Percentiles rank a stretch among this genome's conserved stretches.
phyloP scores from a whole-genome alignment of 2,113 vertebrate species.

The Hassar affinis region DNA sequence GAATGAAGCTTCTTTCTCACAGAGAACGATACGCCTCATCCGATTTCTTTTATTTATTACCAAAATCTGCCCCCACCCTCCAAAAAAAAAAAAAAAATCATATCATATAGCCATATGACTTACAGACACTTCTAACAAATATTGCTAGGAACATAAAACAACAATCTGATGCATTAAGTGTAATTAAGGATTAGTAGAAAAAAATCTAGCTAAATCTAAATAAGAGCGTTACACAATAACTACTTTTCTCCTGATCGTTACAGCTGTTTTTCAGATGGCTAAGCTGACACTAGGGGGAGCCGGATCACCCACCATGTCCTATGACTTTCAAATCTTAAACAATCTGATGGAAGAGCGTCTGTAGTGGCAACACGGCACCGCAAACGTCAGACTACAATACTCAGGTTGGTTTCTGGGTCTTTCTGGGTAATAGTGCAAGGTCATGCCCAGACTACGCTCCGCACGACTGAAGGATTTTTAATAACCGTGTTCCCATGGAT shows the following conservation, averaged over 20 bases:
- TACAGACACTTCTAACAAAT: slow-evolving; percentile 44
- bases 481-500: not conserved
- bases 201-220: slow-evolving; percentile 49
- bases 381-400: not conserved
- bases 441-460: slow-evolving; percentile 50
- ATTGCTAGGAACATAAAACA: slow-evolving; percentile 51
- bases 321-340: not conserved
- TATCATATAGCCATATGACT: slow-evolving; percentile 46
- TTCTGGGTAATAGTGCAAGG: slow-evolving; percentile 26
- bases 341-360: slow-evolving; percentile 52
- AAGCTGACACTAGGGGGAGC: slow-evolving; percentile 34
- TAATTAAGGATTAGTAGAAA: slow-evolving; percentile 51
- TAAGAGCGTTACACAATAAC: slow-evolving; percentile 71
- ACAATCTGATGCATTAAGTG: slow-evolving; percentile 41
- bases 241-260: slow-evolving; percentile 63
- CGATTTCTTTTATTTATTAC: slow-evolving; percentile 54
- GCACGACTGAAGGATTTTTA: not conserved
- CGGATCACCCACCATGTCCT: not conserved
- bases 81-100: slow-evolving; percentile 53
- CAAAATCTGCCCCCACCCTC: slow-evolving; percentile 50
- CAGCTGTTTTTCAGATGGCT: not conserved
- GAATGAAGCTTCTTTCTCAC: not conserved
- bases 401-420: slow-evolving; percentile 41
- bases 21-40: not conserved
- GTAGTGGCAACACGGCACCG: not conserved